Percentiles rank a stretch among this genome's conserved stretches.
Conservation (phyloP, 2,113 vertebrate species). For the Pseudorhombus dupliciocellatus region DNA sequence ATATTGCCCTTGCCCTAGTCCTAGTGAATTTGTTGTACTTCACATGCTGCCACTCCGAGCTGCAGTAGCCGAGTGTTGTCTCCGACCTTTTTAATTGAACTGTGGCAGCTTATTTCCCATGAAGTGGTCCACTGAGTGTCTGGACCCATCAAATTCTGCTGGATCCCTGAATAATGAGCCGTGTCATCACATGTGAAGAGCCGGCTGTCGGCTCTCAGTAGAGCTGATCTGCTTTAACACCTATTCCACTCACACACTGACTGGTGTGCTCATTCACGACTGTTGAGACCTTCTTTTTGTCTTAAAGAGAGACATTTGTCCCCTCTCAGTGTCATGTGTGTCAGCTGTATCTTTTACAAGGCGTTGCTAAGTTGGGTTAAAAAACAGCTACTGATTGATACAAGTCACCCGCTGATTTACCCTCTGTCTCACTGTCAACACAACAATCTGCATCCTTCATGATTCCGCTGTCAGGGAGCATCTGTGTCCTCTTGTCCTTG, state of each 20-base stretch:
- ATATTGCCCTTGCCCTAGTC: not conserved
- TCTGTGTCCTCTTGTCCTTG: slow-evolving; percentile 55
- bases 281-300: slow-evolving; percentile 4
- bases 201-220: slow-evolving; percentile 34
- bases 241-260: not conserved
- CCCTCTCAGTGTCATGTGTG: slow-evolving; percentile 10
- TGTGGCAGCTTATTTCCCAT: slow-evolving; percentile 11
- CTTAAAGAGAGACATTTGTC: slow-evolving; percentile 15
- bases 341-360: slow-evolving; percentile 10
- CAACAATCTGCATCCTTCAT: slow-evolving; percentile 59
- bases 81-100: not conserved
- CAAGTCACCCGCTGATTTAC: slow-evolving; percentile 12
- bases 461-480: slow-evolving; percentile 42
- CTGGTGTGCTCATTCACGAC: slow-evolving; percentile 21
- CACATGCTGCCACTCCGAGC: not conserved
- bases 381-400: slow-evolving; percentile 13
- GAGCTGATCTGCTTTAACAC: slow-evolving; percentile 19
- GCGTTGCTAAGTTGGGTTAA: slow-evolving; percentile 13
- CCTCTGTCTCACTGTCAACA: slow-evolving; percentile 40
- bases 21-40: not conserved
- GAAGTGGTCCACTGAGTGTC: slow-evolving; percentile 17
- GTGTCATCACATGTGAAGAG: slow-evolving; percentile 40
- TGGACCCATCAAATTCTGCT: slow-evolving; percentile 24
- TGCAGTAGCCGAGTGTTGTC: slow-evolving; percentile 5
- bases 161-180: slow-evolving; percentile 50